These are phyloP conservation scores for Tympanoctomys barrerae DNA, from an alignment of 2,797 vertebrate genomes.

Conservation along the genomic window DNA sequence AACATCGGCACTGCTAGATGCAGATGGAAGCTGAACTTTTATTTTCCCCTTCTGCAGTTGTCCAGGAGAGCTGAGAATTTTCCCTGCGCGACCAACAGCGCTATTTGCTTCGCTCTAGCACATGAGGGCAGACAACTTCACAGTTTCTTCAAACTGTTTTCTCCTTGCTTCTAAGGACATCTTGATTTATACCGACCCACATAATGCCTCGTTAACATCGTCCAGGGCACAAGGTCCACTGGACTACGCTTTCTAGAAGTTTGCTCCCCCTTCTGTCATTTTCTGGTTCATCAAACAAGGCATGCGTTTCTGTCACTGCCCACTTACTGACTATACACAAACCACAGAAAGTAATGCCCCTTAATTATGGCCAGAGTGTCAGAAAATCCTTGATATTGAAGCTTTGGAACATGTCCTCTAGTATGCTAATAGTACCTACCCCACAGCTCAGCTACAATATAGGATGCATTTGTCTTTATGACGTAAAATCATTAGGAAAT, in stretches of 20 bases:
- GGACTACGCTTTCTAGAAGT: slow-evolving; percentile 78
- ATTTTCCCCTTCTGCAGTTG: neutral
- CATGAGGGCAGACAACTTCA: slow-evolving; percentile 1
- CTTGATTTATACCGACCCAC: slow-evolving; percentile 81
- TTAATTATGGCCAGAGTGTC: slow-evolving; percentile 77
- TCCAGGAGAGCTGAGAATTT: neutral
- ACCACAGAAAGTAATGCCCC: slow-evolving; percentile 43
- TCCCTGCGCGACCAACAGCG: slow-evolving; percentile 32
- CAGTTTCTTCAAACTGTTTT: slow-evolving; percentile 22
- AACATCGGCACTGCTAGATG: neutral
- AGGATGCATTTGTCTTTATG: slow-evolving; percentile 59
- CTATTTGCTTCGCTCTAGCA: slow-evolving; percentile 49
- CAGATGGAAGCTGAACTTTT: neutral
- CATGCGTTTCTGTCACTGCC: slow-evolving; percentile 72
- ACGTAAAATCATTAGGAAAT: slow-evolving; percentile 68
- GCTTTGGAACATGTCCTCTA: slow-evolving; percentile 21
- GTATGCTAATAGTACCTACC: neutral
- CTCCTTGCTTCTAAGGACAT: slow-evolving; percentile 70
- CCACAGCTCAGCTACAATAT: slow-evolving; percentile 63
- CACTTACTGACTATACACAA: slow-evolving; percentile 45
- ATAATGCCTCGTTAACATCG: slow-evolving; percentile 80
- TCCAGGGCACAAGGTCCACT: slow-evolving; percentile 80
- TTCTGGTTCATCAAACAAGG: slow-evolving; percentile 81
- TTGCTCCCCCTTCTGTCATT: slow-evolving; percentile 74
- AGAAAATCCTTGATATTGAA: slow-evolving; percentile 47